Evolutionary conservation across 2,113 vertebrate species (phyloP).

Genomic region (Salvelinus namaycush): DNA sequence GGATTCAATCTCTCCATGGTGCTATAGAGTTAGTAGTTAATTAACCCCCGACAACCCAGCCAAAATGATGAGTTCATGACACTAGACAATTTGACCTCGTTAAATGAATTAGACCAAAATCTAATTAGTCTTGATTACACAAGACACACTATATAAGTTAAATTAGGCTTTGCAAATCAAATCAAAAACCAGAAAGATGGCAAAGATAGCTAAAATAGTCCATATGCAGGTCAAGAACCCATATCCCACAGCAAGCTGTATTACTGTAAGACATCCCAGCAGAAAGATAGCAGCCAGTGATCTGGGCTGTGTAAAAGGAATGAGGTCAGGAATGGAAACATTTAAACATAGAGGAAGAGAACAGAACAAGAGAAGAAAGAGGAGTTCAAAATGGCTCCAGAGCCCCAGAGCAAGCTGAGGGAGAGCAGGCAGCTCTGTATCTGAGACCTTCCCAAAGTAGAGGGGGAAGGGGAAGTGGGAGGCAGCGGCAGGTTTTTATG

Average conservation of each 20-base stretch:
- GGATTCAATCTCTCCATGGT: conserved; percentile 46
- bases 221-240: conserved; percentile 42
- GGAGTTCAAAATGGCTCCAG: neutral
- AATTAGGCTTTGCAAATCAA: conserved; percentile 34
- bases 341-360: conserved; percentile 33
- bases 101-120: conserved; percentile 52
- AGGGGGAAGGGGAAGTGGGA: neutral
- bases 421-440: neutral
- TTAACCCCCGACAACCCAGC: conserved; percentile 62
- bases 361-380: neutral
- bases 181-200: neutral
- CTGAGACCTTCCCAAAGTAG: neutral
- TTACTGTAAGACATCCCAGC: neutral
- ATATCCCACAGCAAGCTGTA: conserved; percentile 20
- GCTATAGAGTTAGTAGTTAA: conserved; percentile 56
- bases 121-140: conserved; percentile 55
- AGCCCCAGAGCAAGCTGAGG: conserved; percentile 1
- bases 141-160: conserved; percentile 21
- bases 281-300: conserved; percentile 38
- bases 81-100: conserved; percentile 48
- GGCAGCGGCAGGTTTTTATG: neutral
- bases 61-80: conserved; percentile 34
- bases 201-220: conserved; percentile 23
- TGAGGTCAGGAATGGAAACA: conserved; percentile 50
- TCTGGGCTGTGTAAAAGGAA: conserved; percentile 26